A percentile compares a stretch with the other conserved stretches of the same genome.
These are phyloP conservation scores for Agelaius tricolor DNA, from an alignment of 2,113 vertebrate species.

Conservation along the genomic window DNA sequence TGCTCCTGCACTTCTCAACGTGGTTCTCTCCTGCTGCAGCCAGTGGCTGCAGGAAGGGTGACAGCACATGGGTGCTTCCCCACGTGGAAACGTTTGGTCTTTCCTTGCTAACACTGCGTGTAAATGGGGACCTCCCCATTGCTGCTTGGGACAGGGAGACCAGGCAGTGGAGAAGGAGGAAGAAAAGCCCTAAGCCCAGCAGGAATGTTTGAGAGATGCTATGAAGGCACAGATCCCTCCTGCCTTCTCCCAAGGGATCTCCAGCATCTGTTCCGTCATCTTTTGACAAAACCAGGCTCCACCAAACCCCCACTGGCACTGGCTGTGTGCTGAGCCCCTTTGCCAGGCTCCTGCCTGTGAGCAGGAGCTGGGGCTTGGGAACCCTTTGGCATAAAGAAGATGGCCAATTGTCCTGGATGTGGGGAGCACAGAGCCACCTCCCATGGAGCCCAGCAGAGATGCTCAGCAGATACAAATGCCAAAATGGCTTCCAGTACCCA, in stretches of 20 bases:
- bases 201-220: background rate
- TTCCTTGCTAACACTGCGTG: rapidly evolving
- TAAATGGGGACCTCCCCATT: background rate
- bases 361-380: background rate
- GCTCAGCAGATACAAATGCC: background rate
- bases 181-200: background rate
- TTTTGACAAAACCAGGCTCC: background rate
- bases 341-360: background rate
- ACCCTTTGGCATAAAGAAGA: background rate
- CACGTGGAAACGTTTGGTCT: rapidly evolving
- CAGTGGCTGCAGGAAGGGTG: background rate
- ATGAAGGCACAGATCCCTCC: background rate
- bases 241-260: background rate
- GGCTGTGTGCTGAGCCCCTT: background rate
- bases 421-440: background rate
- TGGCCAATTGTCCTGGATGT: background rate
- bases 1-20: rapidly evolving
- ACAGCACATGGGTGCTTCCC: background rate
- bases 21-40: background rate
- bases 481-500: background rate
- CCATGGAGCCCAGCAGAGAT: background rate
- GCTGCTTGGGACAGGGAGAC: background rate
- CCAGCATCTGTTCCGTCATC: background rate
- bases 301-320: background rate
- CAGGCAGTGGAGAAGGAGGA: background rate